Percentiles rank a stretch among this genome's conserved stretches.
phyloP scores from a whole-genome alignment of 2,797 vertebrate genomes.

The Propithecus deckenii region DNA sequence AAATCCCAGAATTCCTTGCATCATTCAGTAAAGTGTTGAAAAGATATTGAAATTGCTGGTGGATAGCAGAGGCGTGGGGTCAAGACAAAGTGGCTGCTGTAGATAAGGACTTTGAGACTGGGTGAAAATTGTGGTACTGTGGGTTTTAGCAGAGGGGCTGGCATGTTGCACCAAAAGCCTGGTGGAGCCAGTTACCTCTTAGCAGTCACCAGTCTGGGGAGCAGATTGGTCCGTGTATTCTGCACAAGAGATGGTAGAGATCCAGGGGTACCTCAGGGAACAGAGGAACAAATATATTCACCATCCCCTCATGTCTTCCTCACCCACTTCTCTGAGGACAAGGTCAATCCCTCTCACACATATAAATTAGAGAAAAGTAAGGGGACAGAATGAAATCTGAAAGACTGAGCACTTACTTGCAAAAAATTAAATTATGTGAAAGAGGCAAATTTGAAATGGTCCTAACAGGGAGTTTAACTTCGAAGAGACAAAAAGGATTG shows the following conservation, averaged over 20 bases:
- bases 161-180: background rate
- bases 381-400: background rate
- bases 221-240: background rate
- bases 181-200: background rate
- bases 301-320: background rate
- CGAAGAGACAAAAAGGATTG: background rate
- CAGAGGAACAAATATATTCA: background rate
- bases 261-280: no score
- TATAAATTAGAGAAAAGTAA: background rate
- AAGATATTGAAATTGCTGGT: background rate
- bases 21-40: background rate
- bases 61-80: background rate
- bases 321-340: background rate
- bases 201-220: background rate
- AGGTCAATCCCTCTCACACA: background rate
- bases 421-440: background rate
- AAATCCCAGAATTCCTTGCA: background rate
- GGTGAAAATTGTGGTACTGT: background rate
- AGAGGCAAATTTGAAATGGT: background rate
- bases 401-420: background rate
- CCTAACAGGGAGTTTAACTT: background rate
- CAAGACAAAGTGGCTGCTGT: background rate
- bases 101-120: background rate
- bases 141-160: background rate
- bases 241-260: background rate